Evolutionary conservation across 1,140 invertebrate species (phyloP).

Genomic region (Harpegnathos saltator): DNA sequence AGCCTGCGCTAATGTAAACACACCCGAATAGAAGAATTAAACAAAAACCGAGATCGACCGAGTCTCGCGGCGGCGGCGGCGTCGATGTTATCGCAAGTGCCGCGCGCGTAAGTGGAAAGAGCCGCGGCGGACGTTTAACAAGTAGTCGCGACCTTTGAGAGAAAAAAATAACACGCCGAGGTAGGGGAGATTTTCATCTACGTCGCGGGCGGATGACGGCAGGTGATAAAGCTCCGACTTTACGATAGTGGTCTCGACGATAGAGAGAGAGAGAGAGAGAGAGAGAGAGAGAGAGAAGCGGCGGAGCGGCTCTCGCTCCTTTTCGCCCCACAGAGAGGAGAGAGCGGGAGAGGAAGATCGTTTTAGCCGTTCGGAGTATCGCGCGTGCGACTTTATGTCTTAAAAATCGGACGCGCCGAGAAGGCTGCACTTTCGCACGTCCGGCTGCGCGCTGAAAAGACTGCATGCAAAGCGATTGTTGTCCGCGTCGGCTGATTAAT

Average conservation of each 20-base stretch:
- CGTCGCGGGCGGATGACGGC: slow-evolving; percentile 39
- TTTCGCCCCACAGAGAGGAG: slow-evolving; percentile 7
- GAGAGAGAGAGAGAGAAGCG: no score
- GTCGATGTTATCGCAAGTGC: slow-evolving; percentile 44
- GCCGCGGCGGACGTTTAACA: slow-evolving; percentile 32
- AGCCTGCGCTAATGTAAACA: slow-evolving; percentile 66
- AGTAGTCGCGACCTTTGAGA: slow-evolving; percentile 56
- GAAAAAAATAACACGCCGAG: slow-evolving; percentile 27
- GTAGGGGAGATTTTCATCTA: slow-evolving; percentile 61
- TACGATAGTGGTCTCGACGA: slow-evolving; percentile 56
- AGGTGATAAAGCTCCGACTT: slow-evolving; percentile 65
- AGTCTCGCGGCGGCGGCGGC: slow-evolving; percentile 38
- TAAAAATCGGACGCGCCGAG: slow-evolving; percentile 27
- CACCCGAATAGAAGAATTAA: slow-evolving; percentile 74
- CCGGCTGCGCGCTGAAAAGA: neutral
- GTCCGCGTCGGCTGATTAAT: neutral
- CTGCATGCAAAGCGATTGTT: neutral
- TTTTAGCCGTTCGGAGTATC: slow-evolving; percentile 32
- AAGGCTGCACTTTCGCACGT: slow-evolving; percentile 10
- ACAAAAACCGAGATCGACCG: slow-evolving; percentile 38
- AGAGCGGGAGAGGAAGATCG: no score
- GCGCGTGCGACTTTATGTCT: slow-evolving; percentile 46
- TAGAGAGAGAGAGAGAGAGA: no score
- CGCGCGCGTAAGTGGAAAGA: slow-evolving; percentile 36
- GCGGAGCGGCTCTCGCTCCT: no score